Evolutionary conservation across 2,888 invertebrate species (phyloP), one percentile per base, ranked within the genome.

Genomic region (Pseudoips prasinana): DNA sequence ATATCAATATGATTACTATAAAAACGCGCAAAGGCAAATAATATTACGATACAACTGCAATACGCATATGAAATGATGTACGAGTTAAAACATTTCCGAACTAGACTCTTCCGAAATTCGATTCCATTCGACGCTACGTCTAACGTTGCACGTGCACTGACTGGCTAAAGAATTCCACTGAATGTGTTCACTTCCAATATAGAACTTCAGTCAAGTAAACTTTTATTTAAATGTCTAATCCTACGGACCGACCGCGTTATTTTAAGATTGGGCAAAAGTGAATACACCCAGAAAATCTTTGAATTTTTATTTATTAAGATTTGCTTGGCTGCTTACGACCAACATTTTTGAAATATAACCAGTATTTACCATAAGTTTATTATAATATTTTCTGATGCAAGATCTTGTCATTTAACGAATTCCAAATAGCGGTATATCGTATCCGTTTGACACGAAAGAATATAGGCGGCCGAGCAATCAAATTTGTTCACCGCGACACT

Each of bases 401-500:
- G 33, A 40, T 53, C 45, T 33, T 44, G 42, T 31, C 45, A 44
- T 43, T 46, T 43, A 45, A 37, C 51, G 46, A 60, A 56, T 47
- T 39, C 43, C 44, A 43, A 33, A 24, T 33, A 42, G 32, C 46
- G 29, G 40, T 51, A 50, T 59, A 56, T 51, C 33, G 46, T 43
- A 39, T 33, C 46, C 41, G 32, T 42, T 42, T 58, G 39, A 38
- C 42, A 35, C 51, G 39, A 5, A 38, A 39, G 30, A 37, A 55
- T 58, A 55, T 57, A 39, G 40, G 27, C 43, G 40, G 33, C 30
- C 26, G 48, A 44, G 46, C 63, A 65, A 69, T 70, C 50, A 58
- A 39, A 68, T 71, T 73, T 75, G 68, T 67, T 63, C 55, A 44
- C 55, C 58, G 35, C 59, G 54, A 63, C 58, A 59, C 54, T 60